Conservation (phyloP, 2,888 invertebrate species). For the Nomada flava region DNA sequence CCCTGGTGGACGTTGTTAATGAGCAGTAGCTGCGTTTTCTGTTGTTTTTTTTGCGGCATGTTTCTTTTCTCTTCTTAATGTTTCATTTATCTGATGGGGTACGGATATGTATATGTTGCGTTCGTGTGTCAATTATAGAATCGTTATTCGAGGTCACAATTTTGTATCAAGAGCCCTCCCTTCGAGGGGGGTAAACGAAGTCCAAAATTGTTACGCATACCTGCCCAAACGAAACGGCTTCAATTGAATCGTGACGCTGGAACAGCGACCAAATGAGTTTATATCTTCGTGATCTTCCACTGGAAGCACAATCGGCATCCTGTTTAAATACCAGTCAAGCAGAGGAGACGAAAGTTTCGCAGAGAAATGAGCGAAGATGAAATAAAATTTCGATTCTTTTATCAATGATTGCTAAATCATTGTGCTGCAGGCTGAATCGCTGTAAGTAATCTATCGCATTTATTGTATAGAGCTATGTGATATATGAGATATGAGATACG, state of each 20-base stretch:
- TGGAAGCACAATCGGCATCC: slow-evolving; percentile 43
- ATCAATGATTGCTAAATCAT: slow-evolving; percentile 25
- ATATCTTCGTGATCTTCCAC: slow-evolving; percentile 49
- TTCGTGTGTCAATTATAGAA: no score
- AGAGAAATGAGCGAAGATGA: slow-evolving; percentile 20
- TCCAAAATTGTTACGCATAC: no score
- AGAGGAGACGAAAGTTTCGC: slow-evolving; percentile 35
- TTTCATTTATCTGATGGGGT: no score
- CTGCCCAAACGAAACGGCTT: neutral
- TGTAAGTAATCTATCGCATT: slow-evolving; percentile 34
- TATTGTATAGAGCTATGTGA: neutral
- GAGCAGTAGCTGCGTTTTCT: neutral
- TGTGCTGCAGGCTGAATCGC: slow-evolving; percentile 13
- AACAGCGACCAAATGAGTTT: slow-evolving; percentile 29
- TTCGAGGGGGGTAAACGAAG: no score
- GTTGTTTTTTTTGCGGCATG: neutral
- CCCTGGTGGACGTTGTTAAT: neutral
- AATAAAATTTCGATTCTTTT: slow-evolving; percentile 57
- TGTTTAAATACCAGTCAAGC: slow-evolving; percentile 33
- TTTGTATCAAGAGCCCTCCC: no score
- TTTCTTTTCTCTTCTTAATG: no score
- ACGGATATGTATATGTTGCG: no score
- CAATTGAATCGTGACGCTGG: neutral
- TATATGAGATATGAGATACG: no score
- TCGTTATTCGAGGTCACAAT: no score